Conservation (phyloP, 2,113 vertebrate species). For the Prinia subflava region DNA sequence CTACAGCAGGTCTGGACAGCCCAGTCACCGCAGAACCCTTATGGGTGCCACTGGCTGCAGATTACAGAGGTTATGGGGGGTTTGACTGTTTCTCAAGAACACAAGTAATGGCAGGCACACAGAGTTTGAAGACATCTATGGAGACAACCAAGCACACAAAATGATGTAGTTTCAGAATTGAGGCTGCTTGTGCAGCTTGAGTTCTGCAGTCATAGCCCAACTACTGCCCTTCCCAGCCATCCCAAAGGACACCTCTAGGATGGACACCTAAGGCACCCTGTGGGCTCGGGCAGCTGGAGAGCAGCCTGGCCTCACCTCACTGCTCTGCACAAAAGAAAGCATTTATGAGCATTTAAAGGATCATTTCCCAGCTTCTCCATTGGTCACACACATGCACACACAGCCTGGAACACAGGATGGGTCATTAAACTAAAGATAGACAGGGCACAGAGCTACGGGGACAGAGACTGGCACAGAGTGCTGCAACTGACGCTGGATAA, state of each 20-base stretch:
- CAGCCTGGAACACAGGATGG: neutral
- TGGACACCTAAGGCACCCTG: rapidly evolving
- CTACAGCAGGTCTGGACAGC: neutral
- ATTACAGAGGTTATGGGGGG: neutral
- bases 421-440: rapidly evolving
- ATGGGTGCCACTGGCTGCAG: rapidly evolving
- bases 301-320: neutral
- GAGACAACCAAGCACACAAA: neutral
- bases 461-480: neutral
- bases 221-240: neutral
- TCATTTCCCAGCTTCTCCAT: neutral
- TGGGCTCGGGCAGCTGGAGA: rapidly evolving
- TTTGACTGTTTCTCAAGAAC: rapidly evolving
- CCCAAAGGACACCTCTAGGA: neutral
- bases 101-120: neutral
- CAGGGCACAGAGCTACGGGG: rapidly evolving
- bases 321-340: neutral
- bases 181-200: neutral
- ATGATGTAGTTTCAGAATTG: rapidly evolving
- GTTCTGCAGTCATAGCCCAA: neutral
- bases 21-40: rapidly evolving
- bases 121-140: neutral
- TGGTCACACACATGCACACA: rapidly evolving
- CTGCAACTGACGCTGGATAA: neutral
- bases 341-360: neutral